Evolutionary conservation across 2,113 vertebrate genomes (phyloP), one percentile per base, ranked within the genome.

Genomic region (Ascaphus truei): DNA sequence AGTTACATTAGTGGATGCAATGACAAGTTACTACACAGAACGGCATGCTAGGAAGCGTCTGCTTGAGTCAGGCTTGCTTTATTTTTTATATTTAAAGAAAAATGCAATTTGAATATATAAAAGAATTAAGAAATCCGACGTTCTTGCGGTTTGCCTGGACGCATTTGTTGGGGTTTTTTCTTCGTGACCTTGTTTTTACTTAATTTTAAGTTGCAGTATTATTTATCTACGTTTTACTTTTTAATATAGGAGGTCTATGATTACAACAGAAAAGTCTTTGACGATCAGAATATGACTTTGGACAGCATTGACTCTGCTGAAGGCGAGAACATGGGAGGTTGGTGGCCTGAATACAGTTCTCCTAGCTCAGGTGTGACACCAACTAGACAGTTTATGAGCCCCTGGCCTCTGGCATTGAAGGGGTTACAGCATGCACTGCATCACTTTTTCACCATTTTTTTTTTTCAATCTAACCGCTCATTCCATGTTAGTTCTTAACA

Each of bases 291-390:
- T 10, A 72, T 85, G 66, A 65, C 79, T 48, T 76, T 83, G 3
- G 91, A 88, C 73, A 89, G 83, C 79, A 80, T 85, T 1, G 81
- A 87, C 72, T 86, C 87, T 34, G 80, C 86, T 77, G 93, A 94
- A 76, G 93, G 94, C 73, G 94, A 96, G 85, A 95, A 94, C 74
- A 95, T 95, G 94, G 94, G 94, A 94, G 94, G 93, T 94, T 95
- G 93, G 94, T 95, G 94, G 94, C 92, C 94, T 80, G 92, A 96
- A 88, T 93, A 89, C 92, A 87, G 86, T 93, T 83, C 93, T 77
- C 85, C 92, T 71, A 84, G 87, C 77, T 78, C 94, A 96, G 94
- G 94, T 95, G 92, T 93, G 93, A 89, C 78, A 89, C 80, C 85
- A 57, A 73, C 89, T 87, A 81, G 89, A 82, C 90, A 85, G 91